phyloP scores from a whole-genome alignment of 2,888 invertebrate species.

The Hirtodrosophila trivittata region DNA sequence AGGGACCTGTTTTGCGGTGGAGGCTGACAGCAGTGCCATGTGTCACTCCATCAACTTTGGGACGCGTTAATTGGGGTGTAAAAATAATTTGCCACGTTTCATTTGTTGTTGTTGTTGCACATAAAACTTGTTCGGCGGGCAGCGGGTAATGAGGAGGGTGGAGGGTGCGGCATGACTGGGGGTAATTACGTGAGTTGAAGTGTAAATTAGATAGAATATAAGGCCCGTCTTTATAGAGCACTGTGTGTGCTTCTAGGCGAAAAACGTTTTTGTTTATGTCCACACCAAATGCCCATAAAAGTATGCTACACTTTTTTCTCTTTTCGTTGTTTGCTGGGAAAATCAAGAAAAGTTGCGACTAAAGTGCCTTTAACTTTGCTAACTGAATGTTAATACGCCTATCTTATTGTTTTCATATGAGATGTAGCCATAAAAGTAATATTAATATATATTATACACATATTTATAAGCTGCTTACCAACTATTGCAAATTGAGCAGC shows the following conservation, averaged over 20 bases:
- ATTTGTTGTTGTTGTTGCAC: conserved; percentile 4
- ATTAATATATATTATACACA: too few relatives aligned
- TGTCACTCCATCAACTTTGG: conserved; percentile 46
- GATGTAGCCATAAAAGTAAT: too few relatives aligned
- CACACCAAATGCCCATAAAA: conserved; percentile 3
- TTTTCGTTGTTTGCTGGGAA: too few relatives aligned
- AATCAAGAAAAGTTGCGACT: too few relatives aligned
- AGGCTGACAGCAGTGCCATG: conserved; percentile 40
- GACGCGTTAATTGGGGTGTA: conserved; percentile 58
- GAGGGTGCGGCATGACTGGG: neutral
- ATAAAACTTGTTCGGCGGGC: conserved; percentile 9
- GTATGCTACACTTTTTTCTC: conserved; percentile 7
- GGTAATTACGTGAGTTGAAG: conserved; percentile 29
- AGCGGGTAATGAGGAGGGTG: conserved; percentile 5
- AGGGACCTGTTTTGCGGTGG: neutral
- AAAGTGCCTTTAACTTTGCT: too few relatives aligned
- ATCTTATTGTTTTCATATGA: too few relatives aligned
- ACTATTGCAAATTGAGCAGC: too few relatives aligned
- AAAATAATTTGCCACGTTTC: conserved; percentile 57
- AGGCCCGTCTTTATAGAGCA: neutral
- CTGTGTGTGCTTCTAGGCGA: neutral
- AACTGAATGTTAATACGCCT: too few relatives aligned
- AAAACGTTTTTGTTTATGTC: neutral
- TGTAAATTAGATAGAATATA: conserved; percentile 23
- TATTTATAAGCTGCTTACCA: too few relatives aligned